Percentiles rank a stretch among this genome's conserved stretches.
These are phyloP conservation scores for Elymnias hypermnestra DNA, from an alignment of 1,140 invertebrate species.

Conservation along the genomic window DNA sequence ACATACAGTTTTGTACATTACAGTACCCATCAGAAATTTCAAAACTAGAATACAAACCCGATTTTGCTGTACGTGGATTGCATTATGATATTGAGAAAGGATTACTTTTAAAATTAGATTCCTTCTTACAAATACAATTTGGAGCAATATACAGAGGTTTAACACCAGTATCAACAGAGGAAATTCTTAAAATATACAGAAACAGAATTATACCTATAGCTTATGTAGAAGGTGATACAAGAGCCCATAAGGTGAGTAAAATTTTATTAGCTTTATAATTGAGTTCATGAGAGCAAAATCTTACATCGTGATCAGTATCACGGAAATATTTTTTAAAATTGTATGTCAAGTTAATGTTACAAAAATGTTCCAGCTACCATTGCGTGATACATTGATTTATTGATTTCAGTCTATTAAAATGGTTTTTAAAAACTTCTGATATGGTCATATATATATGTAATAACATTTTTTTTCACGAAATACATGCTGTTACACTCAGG, in stretches of 20 bases:
- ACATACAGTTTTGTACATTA: slow-evolving; percentile 35
- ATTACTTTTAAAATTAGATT: slow-evolving; percentile 95
- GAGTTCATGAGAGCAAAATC: too few relatives aligned
- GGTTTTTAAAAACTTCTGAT: too few relatives aligned
- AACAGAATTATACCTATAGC: slow-evolving; percentile 90
- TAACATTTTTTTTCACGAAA: too few relatives aligned
- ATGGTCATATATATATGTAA: too few relatives aligned
- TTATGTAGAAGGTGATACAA: slow-evolving; percentile 84
- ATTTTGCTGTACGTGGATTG: slow-evolving; percentile 94
- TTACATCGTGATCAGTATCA: too few relatives aligned
- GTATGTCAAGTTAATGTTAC: too few relatives aligned
- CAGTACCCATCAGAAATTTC: slow-evolving; percentile 94
- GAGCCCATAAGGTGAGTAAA: slow-evolving; percentile 67
- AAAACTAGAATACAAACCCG: slow-evolving; percentile 89
- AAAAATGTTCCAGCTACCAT: too few relatives aligned
- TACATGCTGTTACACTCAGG: too few relatives aligned
- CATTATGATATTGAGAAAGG: slow-evolving; percentile 98
- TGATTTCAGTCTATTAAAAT: too few relatives aligned
- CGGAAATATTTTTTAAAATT: too few relatives aligned
- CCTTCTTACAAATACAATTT: slow-evolving; percentile 96
- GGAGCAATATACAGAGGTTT: slow-evolving; percentile 95
- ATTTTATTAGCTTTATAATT: too few relatives aligned
- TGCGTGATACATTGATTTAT: too few relatives aligned
- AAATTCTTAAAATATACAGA: slow-evolving; percentile 91
- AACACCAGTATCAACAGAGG: slow-evolving; percentile 87